Base-by-base conservation (phyloP, 2,113 vertebrate genomes). In the Poicephalus meyeri region DNA sequence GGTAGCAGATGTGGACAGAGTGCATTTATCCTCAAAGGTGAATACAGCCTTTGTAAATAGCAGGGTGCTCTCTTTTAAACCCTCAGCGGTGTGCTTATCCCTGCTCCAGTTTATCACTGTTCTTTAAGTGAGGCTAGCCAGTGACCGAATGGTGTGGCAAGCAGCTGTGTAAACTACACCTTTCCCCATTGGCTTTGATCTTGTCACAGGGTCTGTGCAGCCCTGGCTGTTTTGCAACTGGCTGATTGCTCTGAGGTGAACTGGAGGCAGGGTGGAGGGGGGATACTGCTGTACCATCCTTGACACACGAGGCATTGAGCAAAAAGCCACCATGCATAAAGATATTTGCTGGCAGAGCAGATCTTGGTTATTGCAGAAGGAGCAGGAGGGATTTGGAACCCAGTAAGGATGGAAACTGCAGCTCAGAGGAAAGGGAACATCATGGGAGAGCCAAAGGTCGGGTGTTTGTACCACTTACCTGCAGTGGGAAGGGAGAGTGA, bases 1-100 rank as follows among this genome's bases (percentile, higher is more conserved):
- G 35, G 35, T 66, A 77, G 76, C 41, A 66, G 55, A 8, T 1
- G 1, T 31, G 44, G 61, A 29, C 68, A 33, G 66, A 56, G n/a
- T 1, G 1, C 10, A 7, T 87, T 41, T 39, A 3, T 29, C 23
- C 47, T 42, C 25, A 19, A 14, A 64, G 37, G 16, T 0, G 3
- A 65, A 33, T 20, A 16, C 23, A 64, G 49, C 33, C 73, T 50
- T 29, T 66, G 50, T 35, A 52, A 80, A 37, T 26, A 70, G 35
- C 55, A 76, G 52, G 25, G 52, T 66, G 42, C n/a, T 46, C 7
- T 65, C 42, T n/a, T 56, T 50, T 39, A 46, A 66, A 50, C 29
- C 42, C 18, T 29, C 18, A 52, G 29, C 23, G 20, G 19, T 31
- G 23, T 29, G 39, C 55, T 80, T 15, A 3, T 55, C 66, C 50